Evolutionary conservation across 2,797 vertebrate genomes (phyloP), one percentile per base, ranked within the genome.

Genomic region (Dermochelys coriacea): DNA sequence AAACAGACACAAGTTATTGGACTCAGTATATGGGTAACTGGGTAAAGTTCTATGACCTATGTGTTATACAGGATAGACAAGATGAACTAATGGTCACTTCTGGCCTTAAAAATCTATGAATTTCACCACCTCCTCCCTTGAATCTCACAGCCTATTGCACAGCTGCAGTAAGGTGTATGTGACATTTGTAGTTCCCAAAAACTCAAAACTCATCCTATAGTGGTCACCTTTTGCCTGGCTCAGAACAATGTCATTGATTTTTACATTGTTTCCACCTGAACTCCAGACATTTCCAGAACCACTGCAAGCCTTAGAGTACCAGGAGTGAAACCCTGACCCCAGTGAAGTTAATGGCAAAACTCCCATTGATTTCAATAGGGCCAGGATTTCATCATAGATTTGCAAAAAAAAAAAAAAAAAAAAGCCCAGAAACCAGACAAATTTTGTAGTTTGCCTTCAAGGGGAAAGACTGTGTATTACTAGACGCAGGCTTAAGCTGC

Each of bases 391-490:
- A 61, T 55, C 16, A 1, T 29, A 84, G 27, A 5, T 80, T 92
- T 83, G 15, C 47, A 81, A 86, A 91, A 45, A 54, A 86, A 47
- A 3, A 2, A 37, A 93, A 45, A 5, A 4, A 31, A 91, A 37
- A 34, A 34, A n/a, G 18, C 59, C 27, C 9, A 11, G 21, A 37
- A 88, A 27, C 21, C 49, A 80, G 51, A 74, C 90, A 86, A 80
- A 10, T 84, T 68, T 82, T 89, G 54, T 27, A 82, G 34, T 19
- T 82, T 50, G 19, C 51, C 23, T 91, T 94, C n/a, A 80, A 74
- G 57, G 21, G 68, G 29, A 41, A 49, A 64, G 16, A 19, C 16
- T 10, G 25, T 3, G 1, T 47, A 78, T 84, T 92, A 77, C 75
- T 49, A 86, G 34, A 50, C 27, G 21, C 0, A 0, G 57, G n/a